Conservation (phyloP, 35 echinoderm and acorn worm species). For the Eucidaris tribuloides region DNA sequence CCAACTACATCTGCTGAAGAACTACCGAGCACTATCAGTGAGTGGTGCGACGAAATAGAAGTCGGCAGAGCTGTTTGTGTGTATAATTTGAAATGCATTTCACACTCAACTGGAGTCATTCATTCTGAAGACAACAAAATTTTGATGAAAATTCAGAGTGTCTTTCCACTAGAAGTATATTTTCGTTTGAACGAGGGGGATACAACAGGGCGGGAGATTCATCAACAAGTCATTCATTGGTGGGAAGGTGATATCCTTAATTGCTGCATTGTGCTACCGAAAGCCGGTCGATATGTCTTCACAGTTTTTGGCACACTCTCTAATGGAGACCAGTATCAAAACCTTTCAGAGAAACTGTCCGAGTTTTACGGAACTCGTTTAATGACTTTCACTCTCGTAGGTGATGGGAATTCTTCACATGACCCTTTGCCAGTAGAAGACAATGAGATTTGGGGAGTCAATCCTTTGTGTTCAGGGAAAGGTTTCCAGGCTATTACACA, state of each 20-base stretch:
- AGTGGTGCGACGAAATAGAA: background rate
- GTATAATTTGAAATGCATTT: background rate
- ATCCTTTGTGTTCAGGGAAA: background rate
- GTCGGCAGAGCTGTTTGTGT: background rate
- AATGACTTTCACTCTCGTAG: slow-evolving; percentile 6
- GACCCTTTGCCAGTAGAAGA: background rate
- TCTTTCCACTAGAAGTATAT: background rate
- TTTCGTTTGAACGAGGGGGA: background rate
- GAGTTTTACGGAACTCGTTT: slow-evolving; percentile 4
- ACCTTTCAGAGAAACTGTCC: background rate
- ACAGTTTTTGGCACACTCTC: background rate
- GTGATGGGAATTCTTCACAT: background rate
- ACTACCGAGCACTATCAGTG: background rate
- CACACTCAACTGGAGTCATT: background rate
- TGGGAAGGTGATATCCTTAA: background rate
- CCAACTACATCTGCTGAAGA: background rate
- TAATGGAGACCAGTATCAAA: background rate
- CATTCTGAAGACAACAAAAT: background rate
- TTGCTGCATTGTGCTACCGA: background rate
- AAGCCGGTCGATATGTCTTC: background rate
- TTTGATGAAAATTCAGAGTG: background rate
- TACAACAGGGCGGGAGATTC: background rate
- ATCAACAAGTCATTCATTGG: background rate
- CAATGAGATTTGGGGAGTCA: background rate
- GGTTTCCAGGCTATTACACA: background rate